Conservation (phyloP, 2,113 vertebrate species). For the Motacilla alba region DNA sequence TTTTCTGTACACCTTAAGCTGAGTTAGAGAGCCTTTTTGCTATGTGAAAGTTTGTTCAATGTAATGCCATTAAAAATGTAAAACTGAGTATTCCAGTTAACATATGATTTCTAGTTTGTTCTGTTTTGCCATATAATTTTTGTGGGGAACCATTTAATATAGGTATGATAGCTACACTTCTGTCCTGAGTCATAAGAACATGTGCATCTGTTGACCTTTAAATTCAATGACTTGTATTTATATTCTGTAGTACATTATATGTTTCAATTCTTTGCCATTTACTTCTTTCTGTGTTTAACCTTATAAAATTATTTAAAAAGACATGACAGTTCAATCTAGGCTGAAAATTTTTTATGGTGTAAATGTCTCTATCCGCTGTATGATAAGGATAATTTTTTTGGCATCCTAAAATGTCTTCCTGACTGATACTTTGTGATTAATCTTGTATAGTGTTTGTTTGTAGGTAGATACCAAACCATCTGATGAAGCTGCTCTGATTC, state of each 20-base stretch:
- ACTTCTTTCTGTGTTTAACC: background rate
- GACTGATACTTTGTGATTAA: background rate
- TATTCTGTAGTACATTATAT: background rate
- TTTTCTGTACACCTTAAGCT: background rate
- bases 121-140: background rate
- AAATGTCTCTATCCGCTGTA: background rate
- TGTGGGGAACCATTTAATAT: background rate
- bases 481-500: slow-evolving; percentile 85
- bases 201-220: background rate
- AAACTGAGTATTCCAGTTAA: background rate
- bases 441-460: background rate
- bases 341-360: background rate
- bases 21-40: background rate
- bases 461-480: slow-evolving; percentile 72
- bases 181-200: background rate
- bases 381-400: background rate
- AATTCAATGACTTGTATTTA: background rate
- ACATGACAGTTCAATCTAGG: background rate
- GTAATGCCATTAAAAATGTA: background rate
- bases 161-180: background rate
- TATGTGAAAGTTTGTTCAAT: background rate
- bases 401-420: background rate
- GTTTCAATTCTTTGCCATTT: background rate
- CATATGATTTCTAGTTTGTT: background rate
- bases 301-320: background rate